Conservation (phyloP, 2,888 invertebrate genomes). For the Ganaspis brasiliensis region DNA sequence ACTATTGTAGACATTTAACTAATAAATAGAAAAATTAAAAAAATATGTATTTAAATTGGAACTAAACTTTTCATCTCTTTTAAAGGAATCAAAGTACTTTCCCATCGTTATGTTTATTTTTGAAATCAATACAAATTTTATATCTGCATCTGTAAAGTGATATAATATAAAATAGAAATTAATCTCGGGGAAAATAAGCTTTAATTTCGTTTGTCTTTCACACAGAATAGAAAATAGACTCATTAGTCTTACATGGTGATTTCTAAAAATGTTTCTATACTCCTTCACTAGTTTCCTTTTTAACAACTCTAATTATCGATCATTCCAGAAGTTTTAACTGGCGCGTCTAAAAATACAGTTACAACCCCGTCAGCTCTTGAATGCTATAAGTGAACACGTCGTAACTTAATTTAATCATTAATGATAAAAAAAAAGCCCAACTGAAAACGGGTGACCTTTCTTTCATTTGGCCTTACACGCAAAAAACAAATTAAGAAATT, state of each 20-base stretch:
- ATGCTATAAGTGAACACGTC: slow-evolving; percentile 12
- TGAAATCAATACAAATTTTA: no score
- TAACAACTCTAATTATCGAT: slow-evolving; percentile 31
- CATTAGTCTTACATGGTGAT: not conserved
- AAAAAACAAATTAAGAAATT: slow-evolving; percentile 13
- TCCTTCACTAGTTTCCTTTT: slow-evolving; percentile 28
- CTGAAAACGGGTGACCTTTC: slow-evolving; percentile 17
- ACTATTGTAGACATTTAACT: no score
- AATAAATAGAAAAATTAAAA: no score
- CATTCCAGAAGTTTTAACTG: slow-evolving; percentile 19
- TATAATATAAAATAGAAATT: no score
- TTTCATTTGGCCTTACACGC: slow-evolving; percentile 6
- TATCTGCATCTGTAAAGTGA: no score
- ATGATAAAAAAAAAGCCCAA: not conserved
- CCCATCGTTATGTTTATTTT: no score
- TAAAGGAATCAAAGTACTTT: no score
- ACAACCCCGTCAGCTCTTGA: slow-evolving; percentile 8
- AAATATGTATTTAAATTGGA: no score
- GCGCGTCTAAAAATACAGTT: slow-evolving; percentile 36
- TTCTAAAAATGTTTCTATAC: slow-evolving; percentile 24
- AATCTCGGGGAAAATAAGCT: not conserved
- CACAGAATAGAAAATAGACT: not conserved
- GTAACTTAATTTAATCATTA: slow-evolving; percentile 30
- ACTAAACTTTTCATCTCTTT: no score
- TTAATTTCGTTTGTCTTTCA: not conserved